A percentile compares a stretch with the other conserved stretches of the same genome.
phyloP scores from a whole-genome alignment of 1,140 invertebrate genomes.

The Caligus rogercresseyi region DNA sequence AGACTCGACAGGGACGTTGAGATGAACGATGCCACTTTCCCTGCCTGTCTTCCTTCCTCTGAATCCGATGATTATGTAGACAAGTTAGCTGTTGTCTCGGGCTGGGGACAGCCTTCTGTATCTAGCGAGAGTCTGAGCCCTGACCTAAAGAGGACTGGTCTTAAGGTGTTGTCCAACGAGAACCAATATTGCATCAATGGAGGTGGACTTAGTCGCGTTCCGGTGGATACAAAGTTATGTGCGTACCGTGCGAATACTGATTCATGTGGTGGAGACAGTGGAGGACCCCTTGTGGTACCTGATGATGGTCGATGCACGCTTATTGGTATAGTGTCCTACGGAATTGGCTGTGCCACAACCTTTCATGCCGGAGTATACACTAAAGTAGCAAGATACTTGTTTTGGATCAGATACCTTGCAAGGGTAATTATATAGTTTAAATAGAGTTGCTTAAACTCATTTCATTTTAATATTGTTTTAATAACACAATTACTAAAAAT shows the following conservation, averaged over 20 bases:
- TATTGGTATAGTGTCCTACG: constrained; percentile 22
- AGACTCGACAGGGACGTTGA: constrained; percentile 31
- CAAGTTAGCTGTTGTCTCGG: constrained; percentile 2
- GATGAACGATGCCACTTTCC: constrained; percentile 37
- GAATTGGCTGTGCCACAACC: constrained; percentile 19
- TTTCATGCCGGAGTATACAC: constrained; percentile 30
- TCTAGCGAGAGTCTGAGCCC: not conserved
- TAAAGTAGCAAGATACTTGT: constrained; percentile 26
- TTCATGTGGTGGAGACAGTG: constrained; percentile 23
- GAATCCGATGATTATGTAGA: constrained; percentile 24
- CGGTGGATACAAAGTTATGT: not conserved
- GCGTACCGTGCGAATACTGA: not conserved
- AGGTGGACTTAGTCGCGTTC: not conserved
- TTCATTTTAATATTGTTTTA: too few species aligned
- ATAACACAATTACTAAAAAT: too few species aligned
- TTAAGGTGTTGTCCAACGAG: not conserved
- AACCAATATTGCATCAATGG: not conserved
- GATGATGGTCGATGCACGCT: constrained; percentile 10
- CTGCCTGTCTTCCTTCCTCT: constrained; percentile 45
- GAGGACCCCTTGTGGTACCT: constrained; percentile 22
- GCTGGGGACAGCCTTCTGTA: not conserved
- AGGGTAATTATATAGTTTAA: too few species aligned
- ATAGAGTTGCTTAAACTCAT: too few species aligned
- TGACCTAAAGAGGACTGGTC: not conserved
- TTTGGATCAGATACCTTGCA: constrained; percentile 26